Evolutionary conservation across 37 sponge, comb jelly and placozoan species (phyloP), one percentile per base, ranked within the genome.

Genomic region (Spongia lamella): DNA sequence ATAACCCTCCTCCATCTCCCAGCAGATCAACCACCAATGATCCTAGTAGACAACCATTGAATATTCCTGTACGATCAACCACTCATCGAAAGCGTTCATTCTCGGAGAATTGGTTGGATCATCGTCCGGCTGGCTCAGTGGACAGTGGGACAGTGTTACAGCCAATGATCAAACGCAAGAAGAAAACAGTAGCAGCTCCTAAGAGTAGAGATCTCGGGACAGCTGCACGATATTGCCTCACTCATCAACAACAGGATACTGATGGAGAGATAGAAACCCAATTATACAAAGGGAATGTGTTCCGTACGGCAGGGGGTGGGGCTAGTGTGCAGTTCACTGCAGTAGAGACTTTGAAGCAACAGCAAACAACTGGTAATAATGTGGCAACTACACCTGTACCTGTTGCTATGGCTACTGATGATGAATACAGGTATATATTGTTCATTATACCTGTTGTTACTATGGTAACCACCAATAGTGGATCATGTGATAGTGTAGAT

Each of bases 41-140:
- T 31, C 9, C 47, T 13, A 13, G 7, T 9, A 43, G 9, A 13
- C 47, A 43, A 43, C 47, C 47, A 43, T 27, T 19, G 37, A 56
- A 27, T 11, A 30, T 22, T 15, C 38, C 78, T 52, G 34, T 55
- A 22, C 62, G 29, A 7, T 50, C 36, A n/a, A 64, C 38, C 20
- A 38, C 40, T 29, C 37, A 68, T 72, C 78, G 95, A 11, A 94
- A 94, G 65, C 81, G 95, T 14, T 87, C 91, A 19, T 24, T 82
- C 37, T 88, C 92, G 13, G 94, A 93, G 63, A 93, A 89, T 70
- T 95, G 89, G 89, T 47, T 95, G 64, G 92, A 91, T 27, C 96
- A 95, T 82, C 85, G 85, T 27, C 96, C 96, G 17, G 13, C 72
- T 1, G 63, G 39, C 47, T 82, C 71, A 30, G 67, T 95, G 25